A percentile compares a stretch with the other conserved stretches of the same genome.
These are phyloP conservation scores for Alitta virens DNA, from an alignment of 2,888 invertebrate genomes.

Conservation along the genomic window DNA sequence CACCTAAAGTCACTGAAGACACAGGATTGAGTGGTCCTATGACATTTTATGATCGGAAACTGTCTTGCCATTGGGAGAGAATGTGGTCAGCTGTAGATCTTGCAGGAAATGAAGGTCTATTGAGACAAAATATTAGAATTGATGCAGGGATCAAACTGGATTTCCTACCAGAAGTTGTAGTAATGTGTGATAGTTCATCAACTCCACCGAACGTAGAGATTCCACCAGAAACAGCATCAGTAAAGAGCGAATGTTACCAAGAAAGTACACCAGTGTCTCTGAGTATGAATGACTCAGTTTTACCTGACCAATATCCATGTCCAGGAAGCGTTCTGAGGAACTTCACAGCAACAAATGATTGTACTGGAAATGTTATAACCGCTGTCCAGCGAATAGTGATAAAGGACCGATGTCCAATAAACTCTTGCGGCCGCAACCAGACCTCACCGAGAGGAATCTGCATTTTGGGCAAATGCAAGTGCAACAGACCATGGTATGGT, in stretches of 20 bases:
- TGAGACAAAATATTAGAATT: not conserved
- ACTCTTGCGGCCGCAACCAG: not conserved
- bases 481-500: not conserved
- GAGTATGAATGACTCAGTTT: not conserved
- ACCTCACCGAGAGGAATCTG: not conserved
- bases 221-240: not conserved
- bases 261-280: not conserved
- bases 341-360: not conserved
- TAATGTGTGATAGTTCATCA: not conserved
- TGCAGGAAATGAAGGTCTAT: not conserved
- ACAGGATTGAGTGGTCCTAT: too few species aligned
- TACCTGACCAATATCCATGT: not conserved
- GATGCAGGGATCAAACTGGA: not conserved
- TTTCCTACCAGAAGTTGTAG: not conserved
- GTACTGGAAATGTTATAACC: not conserved
- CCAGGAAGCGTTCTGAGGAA: not conserved
- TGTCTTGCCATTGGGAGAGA: not conserved
- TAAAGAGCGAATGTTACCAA: not conserved
- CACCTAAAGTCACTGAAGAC: too few species aligned
- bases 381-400: not conserved
- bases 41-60: too few species aligned
- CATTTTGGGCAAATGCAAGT: not conserved
- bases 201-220: not conserved
- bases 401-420: not conserved
- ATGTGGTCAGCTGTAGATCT: not conserved